These are phyloP conservation scores for Calephelis perditalis DNA, from an alignment of 2,888 invertebrate genomes.

Conservation along the genomic window DNA sequence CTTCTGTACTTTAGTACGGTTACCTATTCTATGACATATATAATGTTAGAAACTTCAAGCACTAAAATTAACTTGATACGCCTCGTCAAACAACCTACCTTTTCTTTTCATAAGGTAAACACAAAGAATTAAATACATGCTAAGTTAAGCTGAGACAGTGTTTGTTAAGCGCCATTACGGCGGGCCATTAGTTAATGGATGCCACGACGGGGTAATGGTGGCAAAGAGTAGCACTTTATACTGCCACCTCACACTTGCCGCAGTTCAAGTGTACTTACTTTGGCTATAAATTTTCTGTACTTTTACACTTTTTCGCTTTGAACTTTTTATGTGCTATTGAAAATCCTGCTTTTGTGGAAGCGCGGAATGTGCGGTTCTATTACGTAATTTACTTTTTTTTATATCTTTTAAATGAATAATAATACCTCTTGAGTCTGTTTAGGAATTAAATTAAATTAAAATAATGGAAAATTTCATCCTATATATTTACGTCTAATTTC, in stretches of 20 bases:
- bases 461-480: too few species aligned
- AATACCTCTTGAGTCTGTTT: too few species aligned
- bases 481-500: too few species aligned
- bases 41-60: too few species aligned
- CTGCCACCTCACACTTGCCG: slow-evolving; percentile 11
- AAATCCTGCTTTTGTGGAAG: background rate
- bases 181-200: slow-evolving; percentile 65
- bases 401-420: too few species aligned
- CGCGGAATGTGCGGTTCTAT: too few species aligned
- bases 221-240: slow-evolving; percentile 28
- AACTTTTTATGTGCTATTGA: background rate
- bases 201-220: slow-evolving; percentile 32
- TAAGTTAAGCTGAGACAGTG: slow-evolving; percentile 29
- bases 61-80: background rate
- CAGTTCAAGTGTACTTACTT: slow-evolving; percentile 4
- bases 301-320: slow-evolving; percentile 3
- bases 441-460: too few species aligned
- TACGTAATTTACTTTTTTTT: too few species aligned
- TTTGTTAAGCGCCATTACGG: slow-evolving; percentile 49
- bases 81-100: background rate
- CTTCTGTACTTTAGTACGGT: too few species aligned
- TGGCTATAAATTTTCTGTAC: slow-evolving; percentile 1
- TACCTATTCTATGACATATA: too few species aligned
- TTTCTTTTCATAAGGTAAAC: slow-evolving; percentile 16
- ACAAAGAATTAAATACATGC: slow-evolving; percentile 17